Conservation (phyloP, 2,797 vertebrate species). For the Lophius americanus region DNA sequence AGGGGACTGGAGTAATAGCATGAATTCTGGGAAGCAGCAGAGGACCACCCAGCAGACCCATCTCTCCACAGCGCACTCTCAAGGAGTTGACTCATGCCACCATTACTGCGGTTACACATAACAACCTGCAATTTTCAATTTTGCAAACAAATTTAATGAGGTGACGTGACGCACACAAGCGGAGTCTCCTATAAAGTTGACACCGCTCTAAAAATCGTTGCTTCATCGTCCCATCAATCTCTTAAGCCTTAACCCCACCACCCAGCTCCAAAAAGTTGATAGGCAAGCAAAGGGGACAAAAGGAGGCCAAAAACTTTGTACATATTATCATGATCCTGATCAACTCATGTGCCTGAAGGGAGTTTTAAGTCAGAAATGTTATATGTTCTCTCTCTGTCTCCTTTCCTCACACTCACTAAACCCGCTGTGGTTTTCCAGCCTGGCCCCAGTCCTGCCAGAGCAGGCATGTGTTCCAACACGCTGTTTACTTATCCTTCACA, state of each 20-base stretch:
- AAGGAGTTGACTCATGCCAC: slow-evolving; percentile 58
- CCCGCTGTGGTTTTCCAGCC: slow-evolving; percentile 46
- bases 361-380: slow-evolving; percentile 32
- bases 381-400: background rate
- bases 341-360: slow-evolving; percentile 15
- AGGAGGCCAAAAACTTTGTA: background rate
- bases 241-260: slow-evolving; percentile 40
- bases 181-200: slow-evolving; percentile 6
- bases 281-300: slow-evolving; percentile 20
- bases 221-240: slow-evolving; percentile 41
- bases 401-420: slow-evolving; percentile 12
- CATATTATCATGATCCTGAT: slow-evolving; percentile 9
- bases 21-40: slow-evolving; percentile 26
- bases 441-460: slow-evolving; percentile 52
- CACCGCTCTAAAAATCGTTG: background rate
- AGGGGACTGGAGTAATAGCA: slow-evolving; percentile 29
- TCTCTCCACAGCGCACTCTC: slow-evolving; percentile 37
- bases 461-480: slow-evolving; percentile 66
- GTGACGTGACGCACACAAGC: slow-evolving; percentile 42
- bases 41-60: slow-evolving; percentile 72
- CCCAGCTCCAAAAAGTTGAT: slow-evolving; percentile 40
- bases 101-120: slow-evolving; percentile 45
- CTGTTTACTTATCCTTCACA: slow-evolving; percentile 74
- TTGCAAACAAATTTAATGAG: slow-evolving; percentile 56
- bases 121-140: slow-evolving; percentile 65